phyloP scores from a whole-genome alignment of 2,113 vertebrate genomes.

The Caloenas nicobarica region DNA sequence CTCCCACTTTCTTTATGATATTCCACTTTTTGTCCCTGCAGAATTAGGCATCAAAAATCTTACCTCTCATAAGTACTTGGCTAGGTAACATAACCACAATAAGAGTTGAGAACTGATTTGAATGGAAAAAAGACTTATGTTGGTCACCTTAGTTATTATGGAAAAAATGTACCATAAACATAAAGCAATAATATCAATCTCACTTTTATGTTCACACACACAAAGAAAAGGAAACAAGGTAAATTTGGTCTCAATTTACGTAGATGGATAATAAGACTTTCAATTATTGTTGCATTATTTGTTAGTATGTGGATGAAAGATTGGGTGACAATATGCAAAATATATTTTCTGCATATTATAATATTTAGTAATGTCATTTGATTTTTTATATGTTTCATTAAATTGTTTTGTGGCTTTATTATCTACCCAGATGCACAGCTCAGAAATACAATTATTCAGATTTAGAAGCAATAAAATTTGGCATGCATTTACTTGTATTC shows the following conservation, averaged over 20 bases:
- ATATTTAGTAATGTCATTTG: conserved; percentile 84
- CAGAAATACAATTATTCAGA: conserved; percentile 87
- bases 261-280: conserved; percentile 82
- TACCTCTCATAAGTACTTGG: neutral
- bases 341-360: conserved; percentile 83
- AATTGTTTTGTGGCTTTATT: conserved; percentile 86
- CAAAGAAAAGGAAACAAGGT: conserved; percentile 78
- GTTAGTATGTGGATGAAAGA: conserved; percentile 81
- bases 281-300: conserved; percentile 81
- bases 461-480: conserved; percentile 86
- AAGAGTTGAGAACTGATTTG: conserved; percentile 24
- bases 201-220: conserved; percentile 63
- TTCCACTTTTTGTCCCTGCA: neutral
- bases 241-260: conserved; percentile 80
- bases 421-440: conserved; percentile 84
- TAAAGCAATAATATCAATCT: conserved; percentile 74
- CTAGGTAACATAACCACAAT: neutral
- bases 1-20: neutral
- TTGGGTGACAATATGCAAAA: conserved; percentile 83
- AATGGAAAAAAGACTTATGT: conserved; percentile 54
- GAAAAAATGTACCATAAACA: conserved; percentile 52
- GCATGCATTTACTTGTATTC: conserved; percentile 82
- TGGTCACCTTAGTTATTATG: conserved; percentile 73
- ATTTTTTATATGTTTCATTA: conserved; percentile 87
- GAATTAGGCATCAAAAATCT: neutral